Base-by-base conservation (phyloP, 2,113 vertebrate genomes). In the Columba janthina region DNA sequence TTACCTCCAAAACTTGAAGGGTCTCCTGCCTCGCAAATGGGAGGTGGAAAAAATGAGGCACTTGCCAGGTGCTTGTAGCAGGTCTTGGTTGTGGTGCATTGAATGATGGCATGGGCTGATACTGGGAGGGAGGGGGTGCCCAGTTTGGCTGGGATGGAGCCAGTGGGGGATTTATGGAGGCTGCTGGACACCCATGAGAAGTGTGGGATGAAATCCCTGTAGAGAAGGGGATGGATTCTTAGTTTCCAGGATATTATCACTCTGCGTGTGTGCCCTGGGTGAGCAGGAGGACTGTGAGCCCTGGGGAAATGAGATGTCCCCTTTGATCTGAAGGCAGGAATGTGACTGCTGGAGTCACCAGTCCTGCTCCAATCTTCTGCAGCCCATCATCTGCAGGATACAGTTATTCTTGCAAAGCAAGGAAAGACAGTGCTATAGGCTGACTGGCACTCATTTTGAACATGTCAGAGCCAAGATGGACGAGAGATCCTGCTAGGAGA, bases 21-120 rank as follows among this genome's bases (percentile, higher is more conserved):
- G 9, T 85, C 6, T 5, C 42, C 22, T 88, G 5, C 51, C n/a
- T 83, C 24, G 13, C 15, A 28, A 32, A 22, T 3, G 19, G 5
- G 40, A 60, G n/a, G 4, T 73, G 32, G 54, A 53, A 72, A 70
- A 80, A 65, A 22, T 2, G 6, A 25, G 64, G 34, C 76, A 61
- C 14, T 42, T 78, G 57, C 36, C 44, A 58, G 56, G 9, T 0
- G 2, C n/a, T 20, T 90, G 64, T 29, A 42, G 6, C 6, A 10
- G 16, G 28, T 70, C 36, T 65, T 67, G 46, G 32, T 46, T 71
- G 32, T 13, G 38, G 15, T 1, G 0, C 3, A 1, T 8, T 70
- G 75, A 10, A 67, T 50, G 85, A 36, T 29, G 48, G 46, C 4
- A 26, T 0, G 3, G 38, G 34, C 18, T 0, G 0, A 10, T 84